Conservation (phyloP, 2,797 vertebrate species). For the Peromyscus aztecus region DNA sequence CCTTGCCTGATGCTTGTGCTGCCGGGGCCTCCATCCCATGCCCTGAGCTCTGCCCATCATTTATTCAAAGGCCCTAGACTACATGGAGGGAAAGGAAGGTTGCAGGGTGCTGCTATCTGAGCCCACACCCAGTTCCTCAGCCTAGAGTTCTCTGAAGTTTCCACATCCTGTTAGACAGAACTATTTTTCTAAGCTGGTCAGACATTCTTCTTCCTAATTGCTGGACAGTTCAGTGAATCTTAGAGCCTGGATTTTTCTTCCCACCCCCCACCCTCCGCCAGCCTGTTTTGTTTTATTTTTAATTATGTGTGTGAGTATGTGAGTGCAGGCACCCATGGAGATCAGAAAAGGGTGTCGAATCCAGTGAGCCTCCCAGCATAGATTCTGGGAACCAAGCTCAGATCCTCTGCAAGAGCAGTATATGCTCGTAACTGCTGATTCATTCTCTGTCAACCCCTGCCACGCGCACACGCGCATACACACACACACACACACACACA, state of each 20-base stretch:
- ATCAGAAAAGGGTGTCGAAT: background rate
- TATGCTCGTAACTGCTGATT: background rate
- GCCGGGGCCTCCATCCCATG: background rate
- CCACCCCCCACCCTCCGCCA: accelerated
- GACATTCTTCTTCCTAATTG: background rate
- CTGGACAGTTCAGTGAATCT: background rate
- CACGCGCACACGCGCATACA: background rate
- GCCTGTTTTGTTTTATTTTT: background rate
- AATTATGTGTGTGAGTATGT: background rate
- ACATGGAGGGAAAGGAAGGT: background rate
- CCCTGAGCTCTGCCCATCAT: accelerated
- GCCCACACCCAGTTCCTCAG: background rate
- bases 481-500: background rate
- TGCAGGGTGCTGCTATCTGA: background rate
- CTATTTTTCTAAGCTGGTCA: background rate
- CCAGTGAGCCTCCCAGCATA: background rate
- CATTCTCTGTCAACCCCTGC: background rate
- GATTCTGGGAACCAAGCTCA: background rate
- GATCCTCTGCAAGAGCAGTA: background rate
- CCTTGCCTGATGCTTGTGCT: background rate
- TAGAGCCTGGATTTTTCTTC: background rate
- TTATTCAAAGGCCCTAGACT: background rate
- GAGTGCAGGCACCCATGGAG: background rate
- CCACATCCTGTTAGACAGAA: background rate
- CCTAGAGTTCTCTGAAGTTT: background rate